Evolutionary conservation across 2,888 invertebrate species (phyloP).

Genomic region (Unio pictorum): DNA sequence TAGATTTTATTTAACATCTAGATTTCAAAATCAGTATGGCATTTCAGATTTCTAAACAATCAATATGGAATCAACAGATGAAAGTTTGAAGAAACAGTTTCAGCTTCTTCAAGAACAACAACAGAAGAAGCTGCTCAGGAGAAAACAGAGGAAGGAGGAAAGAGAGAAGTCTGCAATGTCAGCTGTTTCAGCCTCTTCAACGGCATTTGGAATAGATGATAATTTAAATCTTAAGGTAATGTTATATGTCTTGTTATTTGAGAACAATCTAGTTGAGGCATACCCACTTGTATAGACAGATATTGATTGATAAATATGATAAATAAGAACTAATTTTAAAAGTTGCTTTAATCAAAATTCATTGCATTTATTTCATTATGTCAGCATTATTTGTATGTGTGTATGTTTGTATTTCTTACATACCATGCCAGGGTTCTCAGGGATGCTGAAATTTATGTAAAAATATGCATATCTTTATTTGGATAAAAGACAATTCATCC

Average conservation of each 20-base stretch:
- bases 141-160: conserved; percentile 55
- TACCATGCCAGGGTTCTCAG: no score
- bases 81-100: conserved; percentile 60
- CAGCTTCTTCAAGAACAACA: conserved; percentile 66
- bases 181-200: conserved; percentile 15
- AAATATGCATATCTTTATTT: no score
- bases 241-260: neutral
- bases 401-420: no score
- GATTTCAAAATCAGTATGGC: no score
- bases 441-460: no score
- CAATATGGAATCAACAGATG: conserved; percentile 35
- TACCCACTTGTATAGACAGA: neutral
- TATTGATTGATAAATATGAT: neutral
- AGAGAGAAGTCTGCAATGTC: conserved; percentile 36
- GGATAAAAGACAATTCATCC: no score
- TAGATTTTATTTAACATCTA: no score
- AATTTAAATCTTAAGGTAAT: conserved; percentile 60
- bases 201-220: conserved; percentile 61
- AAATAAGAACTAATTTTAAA: neutral
- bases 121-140: conserved; percentile 54
- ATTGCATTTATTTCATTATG: neutral
- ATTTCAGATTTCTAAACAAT: no score
- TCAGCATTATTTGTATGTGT: neutral
- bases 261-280: neutral
- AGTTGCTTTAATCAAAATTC: neutral